These are phyloP conservation scores for Heterodera carotae DNA, from an alignment of 1,140 invertebrate species.

Conservation along the genomic window DNA sequence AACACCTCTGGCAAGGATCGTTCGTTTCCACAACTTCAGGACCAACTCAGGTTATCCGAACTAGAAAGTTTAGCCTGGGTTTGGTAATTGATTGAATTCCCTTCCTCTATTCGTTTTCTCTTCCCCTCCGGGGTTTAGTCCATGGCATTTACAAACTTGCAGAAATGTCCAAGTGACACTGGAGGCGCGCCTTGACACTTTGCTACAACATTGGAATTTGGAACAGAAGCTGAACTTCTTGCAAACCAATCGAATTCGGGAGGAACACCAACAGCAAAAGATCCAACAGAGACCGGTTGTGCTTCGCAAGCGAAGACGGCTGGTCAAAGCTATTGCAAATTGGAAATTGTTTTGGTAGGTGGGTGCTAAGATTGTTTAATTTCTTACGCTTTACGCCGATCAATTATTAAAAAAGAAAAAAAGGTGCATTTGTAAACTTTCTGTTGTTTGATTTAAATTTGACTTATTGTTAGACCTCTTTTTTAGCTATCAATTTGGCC, in stretches of 20 bases:
- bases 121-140: not conserved
- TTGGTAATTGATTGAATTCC: too few relatives aligned
- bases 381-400: not conserved
- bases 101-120: too few relatives aligned
- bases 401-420: too few relatives aligned
- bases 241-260: slow-evolving; percentile 71
- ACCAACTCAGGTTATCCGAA: slow-evolving; percentile 45
- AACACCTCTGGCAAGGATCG: slow-evolving; percentile 68
- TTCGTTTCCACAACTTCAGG: slow-evolving; percentile 61
- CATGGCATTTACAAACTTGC: not conserved
- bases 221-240: slow-evolving; percentile 73
- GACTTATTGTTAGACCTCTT: too few relatives aligned
- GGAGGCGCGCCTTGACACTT: slow-evolving; percentile 72
- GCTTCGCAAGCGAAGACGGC: slow-evolving; percentile 78
- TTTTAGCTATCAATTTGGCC: slow-evolving; percentile 87
- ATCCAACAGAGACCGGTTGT: slow-evolving; percentile 75
- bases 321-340: slow-evolving; percentile 88
- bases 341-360: slow-evolving; percentile 65
- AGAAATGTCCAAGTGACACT: slow-evolving; percentile 68
- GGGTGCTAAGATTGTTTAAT: not conserved
- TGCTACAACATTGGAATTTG: slow-evolving; percentile 86
- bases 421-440: too few relatives aligned
- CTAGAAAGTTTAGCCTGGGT: too few relatives aligned
- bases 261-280: slow-evolving; percentile 26
- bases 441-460: not conserved